Evolutionary conservation across 2,888 invertebrate species (phyloP), one percentile per base, ranked within the genome.

Genomic region (Lasioglossum morio): DNA sequence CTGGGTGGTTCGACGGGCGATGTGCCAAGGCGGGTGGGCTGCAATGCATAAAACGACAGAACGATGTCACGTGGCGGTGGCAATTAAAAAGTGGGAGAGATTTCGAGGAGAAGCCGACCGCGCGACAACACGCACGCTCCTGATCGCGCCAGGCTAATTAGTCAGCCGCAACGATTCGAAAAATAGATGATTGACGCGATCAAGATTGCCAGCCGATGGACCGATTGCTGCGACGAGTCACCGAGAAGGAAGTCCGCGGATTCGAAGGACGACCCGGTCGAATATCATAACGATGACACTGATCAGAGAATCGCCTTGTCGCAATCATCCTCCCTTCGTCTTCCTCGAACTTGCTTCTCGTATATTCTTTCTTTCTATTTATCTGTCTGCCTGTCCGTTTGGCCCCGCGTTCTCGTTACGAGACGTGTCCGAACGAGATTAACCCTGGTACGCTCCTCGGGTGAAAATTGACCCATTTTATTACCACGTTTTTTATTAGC

Each of bases 1-100:
- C 91, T 93, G 91, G 94, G 93, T 92, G 92, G 92, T 92, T 93
- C 93, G 89, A 94, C 92, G 94, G 95, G 94, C 94, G 94, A 89
- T 86, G 89, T 94, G 95, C 95, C 95, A 94, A 94, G 90, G 81
- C 92, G 91, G 84, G 88, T 87, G 90, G 91, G 92, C 94, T 94
- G 94, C 88, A 94, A 95, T 92, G 91, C 92, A 94, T 88, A 93
- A 89, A 92, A 94, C 92, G 91, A 93, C 92, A 92, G 91, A 93
- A 93, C 92, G 91, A 93, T 89, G 86, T 94, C 93, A 94, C 94
- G 92, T 94, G 93, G 91, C 80, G 73, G 72, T 81, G 80, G 81
- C 63, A 86, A 95, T 91, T 92, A 94, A 94, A 92, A 94, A 77
- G 63, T 14, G 72, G 53, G 53, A 23, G 57, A n/a, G 16, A 73